Base-by-base conservation (phyloP, 2,888 invertebrate species). In the Rhagonycha lutea region DNA sequence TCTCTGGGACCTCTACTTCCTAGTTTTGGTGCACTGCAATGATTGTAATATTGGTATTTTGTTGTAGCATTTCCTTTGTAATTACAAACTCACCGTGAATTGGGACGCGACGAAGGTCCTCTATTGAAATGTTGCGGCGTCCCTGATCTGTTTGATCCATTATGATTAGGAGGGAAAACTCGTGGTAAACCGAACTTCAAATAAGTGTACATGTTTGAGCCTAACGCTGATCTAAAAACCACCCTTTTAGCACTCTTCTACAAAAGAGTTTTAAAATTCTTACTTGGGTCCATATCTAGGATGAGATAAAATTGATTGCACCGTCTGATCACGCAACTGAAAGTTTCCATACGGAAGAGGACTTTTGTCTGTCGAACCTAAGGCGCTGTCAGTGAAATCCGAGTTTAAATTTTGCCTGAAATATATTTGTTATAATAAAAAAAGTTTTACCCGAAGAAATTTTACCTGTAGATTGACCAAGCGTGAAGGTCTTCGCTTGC, bases 291-390 rank as follows among this genome's bases (percentile, higher is more conserved):
- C 96, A 90, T 96, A 97, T 88, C 97, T 91, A 68, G 97, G 97
- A 89, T 97, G 96, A 67, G 94, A 92, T 70, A 96, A 87, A 80
- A 97, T 97, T 72, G 96, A 96, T 88, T 97, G 96, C 71, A 97
- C 97, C 70, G 97, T 97, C 75, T 97, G 96, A 85, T 98, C 97
- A 77, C 97, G 90, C 61, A 98, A 91, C 86, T 97, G 97, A 89
- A 98, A 98, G 88, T 97, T 97, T 74, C 97, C 97, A 88, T 97
- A 97, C 73, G 97, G 97, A 83, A 97, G 90, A 62, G 97, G 97
- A 81, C 96, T 96, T 89, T 97, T 96, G 86, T 97, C 97, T 61
- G 96, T 95, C 80, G 96, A 96, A 72, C 97, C 97, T 80, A 97
- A 88, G 1, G 97, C 97, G 81, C 96, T 96, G 88, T 97, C 97